A percentile compares a stretch with the other conserved stretches of the same genome.
Conservation (phyloP, 1,140 invertebrate genomes). For the Diorhabda elongata region DNA sequence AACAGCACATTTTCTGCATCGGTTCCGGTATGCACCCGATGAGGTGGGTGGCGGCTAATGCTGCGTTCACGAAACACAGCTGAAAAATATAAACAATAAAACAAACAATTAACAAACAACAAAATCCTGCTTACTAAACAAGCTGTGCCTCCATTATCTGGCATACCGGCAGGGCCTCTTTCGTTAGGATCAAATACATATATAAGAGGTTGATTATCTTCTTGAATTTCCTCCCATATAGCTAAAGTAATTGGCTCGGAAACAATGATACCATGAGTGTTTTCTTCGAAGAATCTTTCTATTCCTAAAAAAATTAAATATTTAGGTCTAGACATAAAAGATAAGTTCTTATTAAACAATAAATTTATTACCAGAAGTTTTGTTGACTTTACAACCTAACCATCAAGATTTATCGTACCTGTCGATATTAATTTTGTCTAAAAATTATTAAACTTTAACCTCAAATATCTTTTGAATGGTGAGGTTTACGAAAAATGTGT, state of each 20-base stretch:
- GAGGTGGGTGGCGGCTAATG: slow-evolving; percentile 26
- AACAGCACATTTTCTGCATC: slow-evolving; percentile 27
- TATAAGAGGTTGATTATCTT: slow-evolving; percentile 32
- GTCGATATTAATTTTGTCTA: no score
- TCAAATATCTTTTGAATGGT: no score
- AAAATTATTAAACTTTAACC: no score
- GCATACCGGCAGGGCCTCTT: slow-evolving; percentile 49
- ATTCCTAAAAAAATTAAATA: slow-evolving; percentile 30
- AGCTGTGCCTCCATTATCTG: slow-evolving; percentile 32
- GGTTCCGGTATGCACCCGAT: slow-evolving; percentile 32
- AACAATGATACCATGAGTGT: slow-evolving; percentile 51
- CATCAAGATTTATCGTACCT: no score
- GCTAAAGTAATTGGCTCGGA: slow-evolving; percentile 47
- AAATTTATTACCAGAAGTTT: no score
- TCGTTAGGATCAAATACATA: slow-evolving; percentile 54
- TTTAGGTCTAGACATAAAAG: no score
- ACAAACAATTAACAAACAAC: neutral
- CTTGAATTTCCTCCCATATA: slow-evolving; percentile 48
- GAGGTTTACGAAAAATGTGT: no score
- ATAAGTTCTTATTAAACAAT: no score
- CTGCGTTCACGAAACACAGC: no score
- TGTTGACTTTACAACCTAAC: no score
- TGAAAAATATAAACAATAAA: no score
- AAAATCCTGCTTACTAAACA: slow-evolving; percentile 30
- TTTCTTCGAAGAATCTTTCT: slow-evolving; percentile 50